Conservation (phyloP, 1,140 invertebrate species). For the Phocides pigmalion region DNA sequence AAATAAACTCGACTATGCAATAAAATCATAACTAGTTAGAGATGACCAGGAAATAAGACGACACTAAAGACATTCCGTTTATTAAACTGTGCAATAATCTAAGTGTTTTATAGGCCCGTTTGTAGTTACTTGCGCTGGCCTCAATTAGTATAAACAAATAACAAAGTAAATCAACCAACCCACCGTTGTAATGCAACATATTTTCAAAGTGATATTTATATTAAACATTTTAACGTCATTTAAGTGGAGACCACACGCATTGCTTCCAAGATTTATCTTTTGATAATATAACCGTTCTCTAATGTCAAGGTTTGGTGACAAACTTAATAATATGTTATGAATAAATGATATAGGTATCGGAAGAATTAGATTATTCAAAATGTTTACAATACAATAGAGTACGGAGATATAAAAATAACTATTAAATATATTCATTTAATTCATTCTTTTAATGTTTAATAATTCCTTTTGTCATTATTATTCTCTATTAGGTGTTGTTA, state of each 20-base stretch:
- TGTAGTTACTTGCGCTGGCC: conserved; percentile 49
- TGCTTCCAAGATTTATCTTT: no score
- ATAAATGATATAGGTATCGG: no score
- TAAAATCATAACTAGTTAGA: conserved; percentile 50
- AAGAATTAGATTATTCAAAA: no score
- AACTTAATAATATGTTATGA: no score
- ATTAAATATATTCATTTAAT: no score
- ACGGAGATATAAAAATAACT: no score
- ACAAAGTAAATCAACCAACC: conserved; percentile 21
- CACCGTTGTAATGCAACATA: neutral
- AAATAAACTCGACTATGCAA: conserved; percentile 49
- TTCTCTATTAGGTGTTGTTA: no score
- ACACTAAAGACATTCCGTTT: conserved; percentile 57
- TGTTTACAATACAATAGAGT: no score
- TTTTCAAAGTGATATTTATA: neutral
- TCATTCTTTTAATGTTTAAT: no score
- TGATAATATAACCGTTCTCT: no score
- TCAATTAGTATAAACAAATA: conserved; percentile 54
- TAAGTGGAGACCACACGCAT: neutral
- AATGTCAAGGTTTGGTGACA: no score
- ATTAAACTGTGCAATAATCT: conserved; percentile 60
- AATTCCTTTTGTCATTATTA: no score
- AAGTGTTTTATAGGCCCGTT: conserved; percentile 60
- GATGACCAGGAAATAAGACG: conserved; percentile 66
- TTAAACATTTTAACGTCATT: neutral